Conservation (phyloP, 2,888 invertebrate genomes). For the Aphodius granarius region DNA sequence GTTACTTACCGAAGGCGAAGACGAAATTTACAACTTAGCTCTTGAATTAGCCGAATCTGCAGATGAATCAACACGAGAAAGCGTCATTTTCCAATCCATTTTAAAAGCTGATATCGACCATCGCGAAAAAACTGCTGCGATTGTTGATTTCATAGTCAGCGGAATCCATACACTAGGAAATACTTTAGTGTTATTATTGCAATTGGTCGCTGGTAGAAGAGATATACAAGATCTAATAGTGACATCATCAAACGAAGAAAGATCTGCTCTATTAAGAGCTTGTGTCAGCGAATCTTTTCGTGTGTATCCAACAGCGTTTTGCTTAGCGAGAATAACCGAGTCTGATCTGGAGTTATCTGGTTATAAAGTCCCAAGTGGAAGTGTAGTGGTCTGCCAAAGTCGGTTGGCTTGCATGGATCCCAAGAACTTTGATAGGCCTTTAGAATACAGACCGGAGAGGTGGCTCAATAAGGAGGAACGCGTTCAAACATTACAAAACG, state of each 20-base stretch:
- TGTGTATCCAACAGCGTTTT: slow-evolving; percentile 75
- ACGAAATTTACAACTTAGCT: slow-evolving; percentile 75
- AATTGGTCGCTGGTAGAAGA: slow-evolving; percentile 70
- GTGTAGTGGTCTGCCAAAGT: slow-evolving; percentile 78
- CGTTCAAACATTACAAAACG: slow-evolving; percentile 50
- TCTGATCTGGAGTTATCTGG: slow-evolving; percentile 68
- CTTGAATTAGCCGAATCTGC: slow-evolving; percentile 77
- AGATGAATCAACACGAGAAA: slow-evolving; percentile 59
- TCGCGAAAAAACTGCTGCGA: slow-evolving; percentile 80
- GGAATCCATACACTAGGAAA: slow-evolving; percentile 88
- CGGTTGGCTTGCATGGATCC: slow-evolving; percentile 79
- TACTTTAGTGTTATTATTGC: slow-evolving; percentile 76
- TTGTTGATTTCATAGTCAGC: slow-evolving; percentile 85
- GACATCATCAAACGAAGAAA: neutral
- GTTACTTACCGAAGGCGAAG: slow-evolving; percentile 72
- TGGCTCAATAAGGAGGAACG: slow-evolving; percentile 64
- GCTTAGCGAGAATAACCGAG: slow-evolving; percentile 76
- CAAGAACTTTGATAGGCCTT: slow-evolving; percentile 72
- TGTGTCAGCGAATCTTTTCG: slow-evolving; percentile 78
- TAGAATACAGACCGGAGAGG: slow-evolving; percentile 73
- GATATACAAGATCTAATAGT: slow-evolving; percentile 57
- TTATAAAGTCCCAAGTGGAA: slow-evolving; percentile 72
- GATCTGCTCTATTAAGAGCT: slow-evolving; percentile 56
- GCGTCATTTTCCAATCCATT: slow-evolving; percentile 75
- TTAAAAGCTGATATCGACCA: slow-evolving; percentile 73